Conservation (phyloP, 1,140 invertebrate species). For the Bemisia tabaci region DNA sequence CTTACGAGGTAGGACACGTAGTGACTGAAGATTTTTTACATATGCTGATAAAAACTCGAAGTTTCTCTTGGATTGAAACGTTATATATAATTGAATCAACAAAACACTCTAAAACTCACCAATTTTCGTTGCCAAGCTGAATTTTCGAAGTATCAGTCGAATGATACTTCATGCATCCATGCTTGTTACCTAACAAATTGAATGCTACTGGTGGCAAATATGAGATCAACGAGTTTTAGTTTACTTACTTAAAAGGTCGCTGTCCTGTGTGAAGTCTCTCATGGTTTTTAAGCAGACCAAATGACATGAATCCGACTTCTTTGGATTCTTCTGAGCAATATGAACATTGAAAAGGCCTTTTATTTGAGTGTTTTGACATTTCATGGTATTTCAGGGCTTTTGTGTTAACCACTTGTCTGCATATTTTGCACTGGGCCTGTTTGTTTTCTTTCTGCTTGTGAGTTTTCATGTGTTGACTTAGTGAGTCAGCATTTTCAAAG, state of each 20-base stretch:
- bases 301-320: constrained; percentile 25
- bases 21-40: no score
- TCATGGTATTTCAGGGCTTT: constrained; percentile 28
- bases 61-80: no score
- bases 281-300: constrained; percentile 36
- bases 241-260: constrained; percentile 35
- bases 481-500: background rate
- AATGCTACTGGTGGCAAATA: no score
- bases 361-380: constrained; percentile 35
- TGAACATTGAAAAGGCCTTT: constrained; percentile 36
- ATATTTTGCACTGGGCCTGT: background rate
- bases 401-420: constrained; percentile 26
- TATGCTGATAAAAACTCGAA: no score
- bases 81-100: no score
- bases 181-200: no score
- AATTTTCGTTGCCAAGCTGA: no score
- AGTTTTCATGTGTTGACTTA: background rate
- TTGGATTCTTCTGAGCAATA: constrained; percentile 35
- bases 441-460: background rate
- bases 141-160: no score
- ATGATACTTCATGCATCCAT: no score
- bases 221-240: no score
- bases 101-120: no score
- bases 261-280: constrained; percentile 41
- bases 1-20: no score